Conservation (phyloP, 1,140 invertebrate species). For the Ruditapes philippinarum region DNA sequence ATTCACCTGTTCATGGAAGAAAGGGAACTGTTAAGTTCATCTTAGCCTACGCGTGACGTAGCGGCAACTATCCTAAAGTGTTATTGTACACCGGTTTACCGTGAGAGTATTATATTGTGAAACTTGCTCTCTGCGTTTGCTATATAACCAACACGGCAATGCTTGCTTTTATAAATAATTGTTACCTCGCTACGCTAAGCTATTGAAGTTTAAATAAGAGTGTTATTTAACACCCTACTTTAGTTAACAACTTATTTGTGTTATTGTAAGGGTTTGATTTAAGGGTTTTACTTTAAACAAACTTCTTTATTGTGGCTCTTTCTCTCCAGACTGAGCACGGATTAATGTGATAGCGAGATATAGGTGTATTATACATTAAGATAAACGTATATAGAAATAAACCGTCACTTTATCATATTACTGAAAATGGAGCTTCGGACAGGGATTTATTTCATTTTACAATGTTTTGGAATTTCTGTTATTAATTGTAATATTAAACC, state of each 20-base stretch:
- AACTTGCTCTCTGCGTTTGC: no score
- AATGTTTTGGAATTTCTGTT: constrained; percentile 37
- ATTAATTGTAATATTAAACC: constrained; percentile 33
- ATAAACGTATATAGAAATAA: constrained; percentile 30
- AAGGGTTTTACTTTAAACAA: background rate
- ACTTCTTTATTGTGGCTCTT: background rate
- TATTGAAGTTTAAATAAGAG: background rate
- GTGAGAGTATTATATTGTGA: background rate
- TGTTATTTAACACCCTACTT: background rate
- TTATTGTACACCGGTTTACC: background rate
- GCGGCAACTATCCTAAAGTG: background rate
- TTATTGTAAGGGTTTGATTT: background rate
- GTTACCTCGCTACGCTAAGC: background rate
- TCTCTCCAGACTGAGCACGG: background rate
- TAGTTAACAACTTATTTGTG: background rate
- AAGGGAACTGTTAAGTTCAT: no score
- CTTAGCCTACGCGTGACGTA: background rate
- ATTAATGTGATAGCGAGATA: background rate
- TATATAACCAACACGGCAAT: no score
- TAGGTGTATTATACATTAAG: constrained; percentile 9
- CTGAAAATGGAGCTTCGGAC: constrained; percentile 20
- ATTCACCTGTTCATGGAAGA: no score
- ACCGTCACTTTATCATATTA: background rate
- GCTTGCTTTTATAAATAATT: background rate
- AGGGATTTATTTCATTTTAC: constrained; percentile 21